Conservation (phyloP, 35 echinoderm and acorn worm genomes). For the Diadema setosum region DNA sequence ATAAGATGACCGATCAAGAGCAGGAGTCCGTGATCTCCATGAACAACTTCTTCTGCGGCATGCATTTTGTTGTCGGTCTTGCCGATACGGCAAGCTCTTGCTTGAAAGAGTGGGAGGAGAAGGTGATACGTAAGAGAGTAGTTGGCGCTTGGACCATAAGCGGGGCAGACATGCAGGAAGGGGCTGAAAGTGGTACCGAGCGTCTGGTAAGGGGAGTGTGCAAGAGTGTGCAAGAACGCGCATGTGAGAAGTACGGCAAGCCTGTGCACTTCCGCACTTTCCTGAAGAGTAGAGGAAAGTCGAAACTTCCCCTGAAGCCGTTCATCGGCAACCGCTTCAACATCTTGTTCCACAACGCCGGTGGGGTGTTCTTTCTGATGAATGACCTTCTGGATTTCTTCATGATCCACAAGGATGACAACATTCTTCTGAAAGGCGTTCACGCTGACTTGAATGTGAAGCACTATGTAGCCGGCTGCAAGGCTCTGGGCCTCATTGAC, state of each 20-base stretch:
- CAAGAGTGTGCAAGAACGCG: conserved; percentile 33
- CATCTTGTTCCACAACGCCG: conserved; percentile 64
- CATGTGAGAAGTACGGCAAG: conserved; percentile 52
- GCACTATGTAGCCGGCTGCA: background rate
- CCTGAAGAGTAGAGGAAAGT: background rate
- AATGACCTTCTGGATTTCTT: conserved; percentile 39
- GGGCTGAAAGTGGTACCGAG: conserved; percentile 43
- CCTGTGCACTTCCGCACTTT: conserved; percentile 41
- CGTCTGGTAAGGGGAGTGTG: conserved; percentile 36
- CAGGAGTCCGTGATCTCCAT: background rate
- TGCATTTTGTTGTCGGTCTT: conserved; percentile 76
- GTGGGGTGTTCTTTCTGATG: conserved; percentile 36
- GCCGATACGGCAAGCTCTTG: conserved; percentile 21
- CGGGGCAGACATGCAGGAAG: background rate
- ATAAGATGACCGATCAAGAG: conserved; percentile 7
- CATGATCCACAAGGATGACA: conserved; percentile 29
- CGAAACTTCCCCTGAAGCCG: conserved; percentile 14
- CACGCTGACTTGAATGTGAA: background rate
- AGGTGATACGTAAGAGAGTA: conserved; percentile 18
- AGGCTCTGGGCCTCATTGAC: conserved; percentile 47
- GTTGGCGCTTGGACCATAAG: background rate
- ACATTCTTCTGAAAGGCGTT: conserved; percentile 29
- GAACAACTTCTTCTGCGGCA: conserved; percentile 74
- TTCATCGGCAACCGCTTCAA: conserved; percentile 68
- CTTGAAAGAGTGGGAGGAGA: conserved; percentile 49